A percentile compares a stretch with the other conserved stretches of the same genome.
These are phyloP conservation scores for Hypselothyrea guttata DNA, from an alignment of 2,888 invertebrate species.

Conservation along the genomic window DNA sequence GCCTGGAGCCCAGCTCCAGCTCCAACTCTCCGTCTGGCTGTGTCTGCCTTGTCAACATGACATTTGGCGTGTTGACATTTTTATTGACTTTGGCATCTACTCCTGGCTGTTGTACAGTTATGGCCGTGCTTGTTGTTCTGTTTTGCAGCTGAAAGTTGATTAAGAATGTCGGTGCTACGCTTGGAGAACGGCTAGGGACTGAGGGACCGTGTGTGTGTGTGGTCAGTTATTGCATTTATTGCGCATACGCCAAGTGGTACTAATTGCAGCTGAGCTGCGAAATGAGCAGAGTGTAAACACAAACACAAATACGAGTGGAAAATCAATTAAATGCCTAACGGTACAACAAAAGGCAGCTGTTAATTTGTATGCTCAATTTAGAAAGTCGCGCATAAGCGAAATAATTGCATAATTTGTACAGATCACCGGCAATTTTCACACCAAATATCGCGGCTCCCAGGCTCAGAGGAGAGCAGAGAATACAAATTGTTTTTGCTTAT, in stretches of 20 bases:
- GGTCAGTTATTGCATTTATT: slow-evolving; percentile 57
- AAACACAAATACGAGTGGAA: slow-evolving; percentile 17
- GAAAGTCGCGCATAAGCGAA: slow-evolving; percentile 65
- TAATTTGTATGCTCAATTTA: slow-evolving; percentile 54
- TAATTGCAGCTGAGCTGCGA: slow-evolving; percentile 50
- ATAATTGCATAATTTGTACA: slow-evolving; percentile 66
- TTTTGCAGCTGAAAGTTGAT: slow-evolving; percentile 51
- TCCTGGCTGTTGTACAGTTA: slow-evolving; percentile 35
- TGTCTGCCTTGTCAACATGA: slow-evolving; percentile 74
- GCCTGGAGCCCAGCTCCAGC: slow-evolving; percentile 8
- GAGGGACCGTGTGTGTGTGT: slow-evolving; percentile 41
- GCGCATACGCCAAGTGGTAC: slow-evolving; percentile 69
- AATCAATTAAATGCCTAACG: slow-evolving; percentile 62
- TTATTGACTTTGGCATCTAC: slow-evolving; percentile 75
- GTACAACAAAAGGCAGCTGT: slow-evolving; percentile 44
- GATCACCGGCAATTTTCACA: slow-evolving; percentile 52
- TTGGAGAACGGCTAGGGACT: slow-evolving; percentile 1
- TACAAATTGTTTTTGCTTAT: slow-evolving; percentile 67
- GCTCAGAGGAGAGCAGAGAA: slow-evolving; percentile 29
- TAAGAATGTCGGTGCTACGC: slow-evolving; percentile 57
- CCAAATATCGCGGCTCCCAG: slow-evolving; percentile 26
- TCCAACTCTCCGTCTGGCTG: slow-evolving; percentile 15
- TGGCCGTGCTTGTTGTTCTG: slow-evolving; percentile 16
- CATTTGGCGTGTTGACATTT: slow-evolving; percentile 78
- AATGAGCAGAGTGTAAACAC: slow-evolving; percentile 8